Evolutionary conservation across 2,113 vertebrate genomes (phyloP), one percentile per base, ranked within the genome.

Genomic region (Ardeotis arabs): DNA sequence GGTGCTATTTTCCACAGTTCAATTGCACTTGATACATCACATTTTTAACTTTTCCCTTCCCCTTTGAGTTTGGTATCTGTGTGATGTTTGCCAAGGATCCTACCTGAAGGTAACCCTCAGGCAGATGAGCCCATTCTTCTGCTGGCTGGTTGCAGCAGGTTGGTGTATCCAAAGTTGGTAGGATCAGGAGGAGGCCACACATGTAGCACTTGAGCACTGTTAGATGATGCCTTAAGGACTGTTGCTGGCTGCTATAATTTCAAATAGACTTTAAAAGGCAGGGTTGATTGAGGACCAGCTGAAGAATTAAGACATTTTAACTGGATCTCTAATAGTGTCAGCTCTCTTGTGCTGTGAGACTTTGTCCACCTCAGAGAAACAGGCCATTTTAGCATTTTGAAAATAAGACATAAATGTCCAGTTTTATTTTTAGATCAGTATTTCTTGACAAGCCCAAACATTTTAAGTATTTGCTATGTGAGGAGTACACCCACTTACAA

Each of bases 361-460:
- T 79, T 84, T 2, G 1, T 76, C 62, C 5, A 3, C 31, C 45
- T 74, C 35, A 64, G 39, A 95, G 70, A 77, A 90, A 67, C 25
- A 80, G 39, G 20, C 3, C 15, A 50, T 91, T 96, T 89, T 69
- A 84, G 79, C n/a, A 27, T 24, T 19, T 28, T 37, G 56, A 89
- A 94, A 84, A 58, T 78, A 69, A 53, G 62, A 59, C 52, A 56
- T n/a, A 68, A 78, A 59, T 82, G 21, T 31, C n/a, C 28, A 63
- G 19, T 66, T 93, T 90, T 73, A 79, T 37, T 93, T 96, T 91
- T 67, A 93, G 56, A 75, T 86, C 14, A 63, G 29, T 63, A 87
- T 94, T 86, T 93, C 44, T 90, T 68, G 16, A 70, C 59, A 86
- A 85, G 63, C 14, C 13, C 13, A 70, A 89, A 52, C 39, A 78